Evolutionary conservation across 2,797 vertebrate genomes (phyloP), one percentile per base, ranked within the genome.

Genomic region (Naso thynnoides): DNA sequence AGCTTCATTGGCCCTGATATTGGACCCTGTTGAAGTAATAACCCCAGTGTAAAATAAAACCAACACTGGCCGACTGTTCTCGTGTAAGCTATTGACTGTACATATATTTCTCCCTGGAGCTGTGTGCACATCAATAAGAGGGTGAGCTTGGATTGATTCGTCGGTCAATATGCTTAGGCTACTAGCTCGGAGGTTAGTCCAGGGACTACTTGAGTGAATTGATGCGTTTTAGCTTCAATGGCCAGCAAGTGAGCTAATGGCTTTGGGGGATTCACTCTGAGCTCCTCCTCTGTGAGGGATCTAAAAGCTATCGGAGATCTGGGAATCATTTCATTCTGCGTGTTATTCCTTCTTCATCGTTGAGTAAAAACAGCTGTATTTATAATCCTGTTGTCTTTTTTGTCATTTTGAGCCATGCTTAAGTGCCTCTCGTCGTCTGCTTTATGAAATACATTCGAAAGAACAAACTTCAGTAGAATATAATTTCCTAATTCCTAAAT

Each of bases 141-240:
- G 70, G 69, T 78, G 69, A 86, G 82, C 82, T 83, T 50, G 52
- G 72, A 91, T 91, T 61, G 90, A 91, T 88, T 82, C 6, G 26
- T 79, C 68, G 83, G 70, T 89, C 89, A 86, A 87, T 88, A 83
- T 76, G 72, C 79, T 89, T 78, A 78, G 78, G 76, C 81, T 85
- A 56, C 69, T 4, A 21, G 76, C 76, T 73, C 59, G 56, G 33
- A 80, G 81, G 73, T 86, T 82, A 69, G 88, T 87, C 79, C 58
- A 54, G 89, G 85, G 79, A 87, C 81, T 82, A 80, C 82, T 91
- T 92, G 82, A 88, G 49, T 65, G 50, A 76, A 82, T 79, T 83
- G 75, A 87, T 65, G 79, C 69, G 61, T 80, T 80, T 76, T 73
- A 77, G 73, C 77, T 59, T 74, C 41, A 65, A 53, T 66, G 57